Evolutionary conservation across 2,797 vertebrate genomes (phyloP), one percentile per base, ranked within the genome.

Genomic region (Enoplosus armatus): DNA sequence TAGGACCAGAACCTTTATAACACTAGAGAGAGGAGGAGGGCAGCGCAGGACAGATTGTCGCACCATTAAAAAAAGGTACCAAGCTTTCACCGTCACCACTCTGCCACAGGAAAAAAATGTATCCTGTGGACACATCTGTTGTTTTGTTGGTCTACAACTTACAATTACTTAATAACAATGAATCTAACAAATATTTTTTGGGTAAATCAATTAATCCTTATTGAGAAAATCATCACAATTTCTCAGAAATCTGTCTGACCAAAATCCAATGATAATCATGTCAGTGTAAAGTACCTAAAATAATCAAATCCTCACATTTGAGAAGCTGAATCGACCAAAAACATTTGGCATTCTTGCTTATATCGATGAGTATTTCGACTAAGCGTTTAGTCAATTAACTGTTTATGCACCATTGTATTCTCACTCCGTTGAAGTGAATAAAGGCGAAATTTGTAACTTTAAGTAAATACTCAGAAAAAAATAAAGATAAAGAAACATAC

Each of bases 1-100:
- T 24, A 70, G 72, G 61, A 45, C 39, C 66, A 68, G 8, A 50
- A 31, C 71, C 43, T 27, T 70, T 66, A 29, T 0, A 72, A 65
- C 31, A 69, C 5, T 0, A 27, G 24, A 53, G 37, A 68, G 72
- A 69, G 15, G 15, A 50, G 14, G 43, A 39, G 15, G 41, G 18
- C 10, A n/a, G 64, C 0, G 1, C 12, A 70, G 35, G 71, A 67
- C 31, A 63, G 33, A 65, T 39, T n/a, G 56, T 1, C 55, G 62
- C 41, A 8, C 12, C 12, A 24, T 33, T 65, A 22, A n/a, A 43
- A 22, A 47, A 47, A 35, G 15, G 26, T n/a, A 43, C 6, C 11
- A 68, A 51, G 10, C 15, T 58, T 22, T 58, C 6, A 74, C 5
- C n/a, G n/a, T n/a, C n/a, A n/a, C n/a, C 37, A 6, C 18, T 56